Evolutionary conservation across 1,140 invertebrate genomes (phyloP), one percentile per base, ranked within the genome.

Genomic region (Paralvinella palmiformis): DNA sequence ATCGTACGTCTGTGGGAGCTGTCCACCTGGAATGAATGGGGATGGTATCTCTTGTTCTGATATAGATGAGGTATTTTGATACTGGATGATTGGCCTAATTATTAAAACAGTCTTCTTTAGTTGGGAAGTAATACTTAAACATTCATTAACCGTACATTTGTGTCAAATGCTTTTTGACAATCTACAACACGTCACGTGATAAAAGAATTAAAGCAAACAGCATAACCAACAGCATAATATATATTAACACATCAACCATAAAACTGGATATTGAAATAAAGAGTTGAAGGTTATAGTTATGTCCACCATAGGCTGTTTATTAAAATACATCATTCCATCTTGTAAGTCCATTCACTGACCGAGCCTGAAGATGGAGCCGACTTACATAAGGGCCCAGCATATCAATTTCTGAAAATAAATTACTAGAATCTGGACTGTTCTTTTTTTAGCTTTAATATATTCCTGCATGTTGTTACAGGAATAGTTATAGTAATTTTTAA

Each of bases 11-110:
- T 94, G 92, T 79, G 91, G 88, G 3, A 75, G 86, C 0, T 95
- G 93, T 82, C 92, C 92, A 1, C 61, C 78, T 17, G 92, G 92
- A n/a, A 92, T 88, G 75, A 81, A 84, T n/a, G 93, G 92, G 22
- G 88, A 94, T 76, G 94, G 94, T 0, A 58, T 66, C 13, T 69
- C 68, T 10, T 75, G 74, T 66, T 62, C 65, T 17, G 74, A 75
- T 65, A 69, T 75, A 31, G 66, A 75, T 67, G 74, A 75, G 68
- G 73, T 75, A 68, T 31, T 29, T 24, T 53, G 7, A 53, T n/a
- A 10, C 37, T 41, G n/a, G 10, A 13, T n/a, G 10, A 10, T 41
- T 41, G 10, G 10, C 35, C 13, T 13, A 17, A 22, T 53, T 13
- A 32, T 32, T 13, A 20, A 13, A 31, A 33, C n/a, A 24, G 24